A percentile compares a stretch with the other conserved stretches of the same genome.
Evolutionary conservation across 2,888 invertebrate species (phyloP).

Genomic region (Lepeophtheirus nordmannii): DNA sequence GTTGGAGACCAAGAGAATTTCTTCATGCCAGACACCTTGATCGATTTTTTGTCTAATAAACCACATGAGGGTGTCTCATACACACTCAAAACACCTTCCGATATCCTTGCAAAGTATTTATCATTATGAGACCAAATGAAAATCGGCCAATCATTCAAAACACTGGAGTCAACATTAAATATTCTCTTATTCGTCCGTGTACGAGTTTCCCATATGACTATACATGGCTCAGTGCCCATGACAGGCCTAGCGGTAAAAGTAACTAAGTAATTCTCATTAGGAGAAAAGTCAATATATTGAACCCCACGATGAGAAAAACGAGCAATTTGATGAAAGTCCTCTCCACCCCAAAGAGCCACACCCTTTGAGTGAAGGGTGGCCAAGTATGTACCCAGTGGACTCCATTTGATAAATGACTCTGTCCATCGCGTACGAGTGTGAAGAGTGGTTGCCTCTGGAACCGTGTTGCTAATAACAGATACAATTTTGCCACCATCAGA

Average conservation of each 20-base stretch:
- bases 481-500: constrained; percentile 62
- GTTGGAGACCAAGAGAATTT: constrained; percentile 98
- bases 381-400: constrained; percentile 87
- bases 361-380: constrained; percentile 91
- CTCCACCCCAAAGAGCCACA: constrained; percentile 93
- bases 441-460: constrained; percentile 64
- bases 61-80: constrained; percentile 94
- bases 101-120: constrained; percentile 73
- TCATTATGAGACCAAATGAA: constrained; percentile 96
- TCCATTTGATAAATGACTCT: constrained; percentile 91
- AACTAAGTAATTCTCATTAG: constrained; percentile 62
- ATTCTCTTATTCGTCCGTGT: constrained; percentile 83
- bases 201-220: constrained; percentile 89
- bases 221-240: constrained; percentile 25
- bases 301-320: constrained; percentile 78
- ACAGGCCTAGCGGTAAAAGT: constrained; percentile 43
- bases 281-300: constrained; percentile 91
- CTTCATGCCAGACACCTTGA: constrained; percentile 64
- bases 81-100: constrained; percentile 59
- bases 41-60: constrained; percentile 79
- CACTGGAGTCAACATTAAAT: constrained; percentile 63
- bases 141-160: constrained; percentile 62
- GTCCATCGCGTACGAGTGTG: constrained; percentile 78
- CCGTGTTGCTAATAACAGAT: constrained; percentile 72
- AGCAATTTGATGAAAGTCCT: constrained; percentile 74